Conservation (phyloP, 2,797 vertebrate genomes). For the Pachyuromys duprasi region DNA sequence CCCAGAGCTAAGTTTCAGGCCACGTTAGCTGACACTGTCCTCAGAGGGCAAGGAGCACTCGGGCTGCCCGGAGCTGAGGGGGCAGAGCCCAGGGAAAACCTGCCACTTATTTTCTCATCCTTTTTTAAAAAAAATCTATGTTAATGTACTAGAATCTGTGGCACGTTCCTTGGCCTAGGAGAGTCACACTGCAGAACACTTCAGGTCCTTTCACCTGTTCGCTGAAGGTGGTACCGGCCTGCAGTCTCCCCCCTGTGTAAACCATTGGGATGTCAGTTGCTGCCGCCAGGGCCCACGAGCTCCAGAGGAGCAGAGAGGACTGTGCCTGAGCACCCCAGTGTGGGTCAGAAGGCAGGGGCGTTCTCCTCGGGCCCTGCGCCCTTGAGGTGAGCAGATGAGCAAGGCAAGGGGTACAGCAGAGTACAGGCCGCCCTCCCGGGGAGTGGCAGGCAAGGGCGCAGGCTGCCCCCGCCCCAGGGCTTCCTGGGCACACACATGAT, state of each 20-base stretch:
- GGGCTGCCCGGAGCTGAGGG: neutral
- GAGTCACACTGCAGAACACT: neutral
- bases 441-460: neutral
- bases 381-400: neutral
- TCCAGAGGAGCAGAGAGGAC: neutral
- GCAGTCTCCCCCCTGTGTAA: neutral
- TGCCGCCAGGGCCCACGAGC: neutral
- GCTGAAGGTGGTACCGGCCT: neutral
- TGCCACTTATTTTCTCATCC: neutral
- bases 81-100: neutral
- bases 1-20: neutral
- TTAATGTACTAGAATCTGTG: neutral
- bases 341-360: neutral
- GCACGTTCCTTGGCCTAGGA: rapidly evolving
- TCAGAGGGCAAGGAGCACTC: rapidly evolving
- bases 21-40: neutral
- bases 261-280: neutral
- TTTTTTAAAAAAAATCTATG: no score
- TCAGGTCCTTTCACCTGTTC: neutral
- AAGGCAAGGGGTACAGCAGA: neutral
- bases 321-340: neutral
- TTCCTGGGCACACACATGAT: no score
- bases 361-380: neutral
- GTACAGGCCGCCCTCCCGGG: neutral
- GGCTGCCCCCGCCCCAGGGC: rapidly evolving